Evolutionary conservation across 2,113 vertebrate genomes (phyloP).

Genomic region (Ictidomys tridecemlineatus): DNA sequence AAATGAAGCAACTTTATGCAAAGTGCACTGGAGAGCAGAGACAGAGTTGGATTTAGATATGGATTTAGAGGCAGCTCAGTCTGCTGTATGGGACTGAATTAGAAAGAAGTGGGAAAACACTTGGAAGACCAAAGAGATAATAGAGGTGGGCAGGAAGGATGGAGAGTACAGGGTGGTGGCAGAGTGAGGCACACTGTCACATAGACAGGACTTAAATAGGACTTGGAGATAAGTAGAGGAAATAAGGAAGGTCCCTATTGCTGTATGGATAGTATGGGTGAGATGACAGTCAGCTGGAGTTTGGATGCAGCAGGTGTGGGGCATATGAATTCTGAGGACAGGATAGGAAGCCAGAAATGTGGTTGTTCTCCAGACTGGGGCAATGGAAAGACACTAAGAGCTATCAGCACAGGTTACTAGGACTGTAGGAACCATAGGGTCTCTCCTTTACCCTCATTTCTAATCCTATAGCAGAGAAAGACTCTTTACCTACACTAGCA

Average conservation of each 20-base stretch:
- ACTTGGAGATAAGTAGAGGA: background rate
- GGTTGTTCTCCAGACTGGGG: background rate
- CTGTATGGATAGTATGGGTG: background rate
- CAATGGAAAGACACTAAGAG: background rate
- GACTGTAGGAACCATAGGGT: background rate
- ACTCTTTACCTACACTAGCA: background rate
- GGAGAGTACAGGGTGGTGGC: background rate
- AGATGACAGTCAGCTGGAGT: background rate
- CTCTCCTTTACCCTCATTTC: background rate
- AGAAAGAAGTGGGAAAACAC: background rate
- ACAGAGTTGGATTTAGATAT: background rate
- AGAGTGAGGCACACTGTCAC: background rate
- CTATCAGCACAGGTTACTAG: background rate
- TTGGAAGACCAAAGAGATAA: background rate
- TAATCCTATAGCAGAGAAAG: conserved; percentile 5
- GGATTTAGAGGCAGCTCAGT: background rate
- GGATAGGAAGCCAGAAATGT: background rate
- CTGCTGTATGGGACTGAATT: background rate
- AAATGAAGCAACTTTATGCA: conserved; percentile 38
- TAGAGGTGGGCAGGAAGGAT: background rate
- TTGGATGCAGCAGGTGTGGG: background rate
- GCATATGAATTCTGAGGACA: background rate
- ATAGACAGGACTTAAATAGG: background rate
- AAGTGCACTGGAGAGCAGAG: background rate
- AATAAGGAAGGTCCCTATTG: background rate